A percentile compares a stretch with the other conserved stretches of the same genome.
These are phyloP conservation scores for Cistogaster globosa DNA, from an alignment of 2,888 invertebrate genomes.

Conservation along the genomic window DNA sequence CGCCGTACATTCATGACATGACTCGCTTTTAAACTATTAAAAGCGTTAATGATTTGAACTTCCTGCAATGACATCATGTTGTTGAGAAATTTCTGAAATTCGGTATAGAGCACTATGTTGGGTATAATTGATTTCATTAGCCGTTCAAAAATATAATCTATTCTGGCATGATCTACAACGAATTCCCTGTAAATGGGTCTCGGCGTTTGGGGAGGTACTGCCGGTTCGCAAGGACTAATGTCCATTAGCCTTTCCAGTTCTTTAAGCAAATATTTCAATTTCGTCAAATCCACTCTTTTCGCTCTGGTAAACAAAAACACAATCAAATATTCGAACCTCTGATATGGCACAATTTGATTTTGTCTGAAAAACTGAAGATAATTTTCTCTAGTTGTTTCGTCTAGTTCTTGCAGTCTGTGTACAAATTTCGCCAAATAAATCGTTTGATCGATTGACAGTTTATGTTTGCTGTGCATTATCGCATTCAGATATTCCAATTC, in stretches of 20 bases:
- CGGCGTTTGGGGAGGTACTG: neutral
- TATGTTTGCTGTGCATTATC: constrained; percentile 15
- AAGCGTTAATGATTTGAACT: constrained; percentile 7
- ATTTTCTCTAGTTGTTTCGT: neutral
- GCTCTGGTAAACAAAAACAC: constrained; percentile 18
- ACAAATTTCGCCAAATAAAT: constrained; percentile 60
- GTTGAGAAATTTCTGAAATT: constrained; percentile 50
- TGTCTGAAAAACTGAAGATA: constrained; percentile 22
- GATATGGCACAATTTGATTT: constrained; percentile 9
- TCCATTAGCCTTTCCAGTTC: constrained; percentile 40
- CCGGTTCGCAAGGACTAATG: neutral
- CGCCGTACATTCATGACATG: constrained; percentile 3
- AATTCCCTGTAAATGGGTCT: neutral
- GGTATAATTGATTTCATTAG: constrained; percentile 44
- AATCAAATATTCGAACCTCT: neutral
- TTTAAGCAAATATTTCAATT: constrained; percentile 38
- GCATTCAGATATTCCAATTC: constrained; percentile 53
- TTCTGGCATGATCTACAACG: constrained; percentile 27
- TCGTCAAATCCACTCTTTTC: constrained; percentile 1
- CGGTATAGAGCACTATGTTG: constrained; percentile 39
- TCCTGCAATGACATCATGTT: neutral
- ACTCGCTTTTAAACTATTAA: constrained; percentile 22
- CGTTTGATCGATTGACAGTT: constrained; percentile 24
- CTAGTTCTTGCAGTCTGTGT: constrained; percentile 22
- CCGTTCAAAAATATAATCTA: constrained; percentile 8